Percentiles rank a stretch among this genome's conserved stretches.
These are phyloP conservation scores for Leptinotarsa haldemani DNA, from an alignment of 2,888 invertebrate genomes.

Conservation along the genomic window DNA sequence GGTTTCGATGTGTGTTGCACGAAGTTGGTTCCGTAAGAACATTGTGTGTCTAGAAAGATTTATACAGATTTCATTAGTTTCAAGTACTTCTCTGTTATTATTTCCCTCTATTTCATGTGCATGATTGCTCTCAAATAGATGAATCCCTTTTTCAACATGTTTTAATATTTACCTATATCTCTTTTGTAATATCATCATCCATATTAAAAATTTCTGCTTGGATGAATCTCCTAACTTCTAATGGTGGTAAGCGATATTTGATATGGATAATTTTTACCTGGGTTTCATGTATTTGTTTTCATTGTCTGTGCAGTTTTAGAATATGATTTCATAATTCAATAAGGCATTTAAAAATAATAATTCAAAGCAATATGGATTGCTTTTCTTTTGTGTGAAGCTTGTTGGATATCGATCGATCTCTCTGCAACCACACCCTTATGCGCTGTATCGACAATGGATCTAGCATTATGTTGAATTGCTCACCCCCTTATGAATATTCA, in stretches of 20 bases:
- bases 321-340: constrained; percentile 51
- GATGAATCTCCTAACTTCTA: constrained; percentile 32
- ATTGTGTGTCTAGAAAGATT: constrained; percentile 23
- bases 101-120: constrained; percentile 36
- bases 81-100: constrained; percentile 31
- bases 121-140: constrained; percentile 38
- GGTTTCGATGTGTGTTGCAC: constrained; percentile 45
- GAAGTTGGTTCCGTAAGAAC: constrained; percentile 15
- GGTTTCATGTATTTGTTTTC: constrained; percentile 31
- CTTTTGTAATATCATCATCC: constrained; percentile 34
- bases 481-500: neutral
- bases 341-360: constrained; percentile 23
- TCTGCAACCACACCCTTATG: constrained; percentile 38
- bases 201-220: constrained; percentile 42
- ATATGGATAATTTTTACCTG: constrained; percentile 49
- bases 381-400: constrained; percentile 36
- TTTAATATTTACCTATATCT: constrained; percentile 38
- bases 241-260: constrained; percentile 45
- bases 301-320: constrained; percentile 49
- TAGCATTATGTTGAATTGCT: neutral
- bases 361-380: constrained; percentile 11
- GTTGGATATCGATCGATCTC: constrained; percentile 39
- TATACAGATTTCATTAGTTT: constrained; percentile 27
- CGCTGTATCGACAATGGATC: constrained; percentile 12
- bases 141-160: constrained; percentile 32